These are phyloP conservation scores for Acipenser oxyrinchus DNA, from an alignment of 2,797 vertebrate species.

Conservation along the genomic window DNA sequence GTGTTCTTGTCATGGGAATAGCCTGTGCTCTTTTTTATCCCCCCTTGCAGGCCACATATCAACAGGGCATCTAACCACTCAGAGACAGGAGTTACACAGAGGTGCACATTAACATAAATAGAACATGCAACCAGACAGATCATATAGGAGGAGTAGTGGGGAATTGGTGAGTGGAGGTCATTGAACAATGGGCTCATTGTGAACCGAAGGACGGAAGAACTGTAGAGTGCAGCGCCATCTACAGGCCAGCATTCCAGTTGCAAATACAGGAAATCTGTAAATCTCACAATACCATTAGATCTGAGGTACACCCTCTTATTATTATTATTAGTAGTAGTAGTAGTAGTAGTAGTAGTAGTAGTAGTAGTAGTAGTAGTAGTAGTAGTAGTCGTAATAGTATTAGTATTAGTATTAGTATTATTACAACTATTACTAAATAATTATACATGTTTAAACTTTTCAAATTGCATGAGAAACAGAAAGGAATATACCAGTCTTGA, in stretches of 20 bases:
- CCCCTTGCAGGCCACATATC: constrained; percentile 59
- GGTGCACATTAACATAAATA: constrained; percentile 75
- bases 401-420: neutral
- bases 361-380: no score
- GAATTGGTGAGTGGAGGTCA: constrained; percentile 41
- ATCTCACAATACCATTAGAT: constrained; percentile 9
- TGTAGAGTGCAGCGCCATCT: constrained; percentile 88
- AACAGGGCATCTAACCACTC: constrained; percentile 58
- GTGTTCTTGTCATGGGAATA: constrained; percentile 70
- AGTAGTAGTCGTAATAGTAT: neutral
- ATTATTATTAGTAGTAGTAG: no score
- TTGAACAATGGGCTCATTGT: constrained; percentile 77
- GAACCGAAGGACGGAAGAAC: constrained; percentile 47
- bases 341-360: no score
- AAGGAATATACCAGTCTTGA: no score
- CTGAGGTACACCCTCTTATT: no score
- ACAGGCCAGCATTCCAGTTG: constrained; percentile 57
- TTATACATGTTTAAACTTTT: neutral
- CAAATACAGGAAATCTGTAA: constrained; percentile 8
- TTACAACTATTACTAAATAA: neutral
- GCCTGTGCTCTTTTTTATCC: constrained; percentile 43
- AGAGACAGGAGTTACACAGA: constrained; percentile 60
- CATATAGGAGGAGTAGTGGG: constrained; percentile 39
- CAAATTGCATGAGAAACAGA: no score
- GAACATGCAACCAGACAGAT: constrained; percentile 57